phyloP scores from a whole-genome alignment of 2,797 vertebrate genomes.

The Podarcis lilfordi region DNA sequence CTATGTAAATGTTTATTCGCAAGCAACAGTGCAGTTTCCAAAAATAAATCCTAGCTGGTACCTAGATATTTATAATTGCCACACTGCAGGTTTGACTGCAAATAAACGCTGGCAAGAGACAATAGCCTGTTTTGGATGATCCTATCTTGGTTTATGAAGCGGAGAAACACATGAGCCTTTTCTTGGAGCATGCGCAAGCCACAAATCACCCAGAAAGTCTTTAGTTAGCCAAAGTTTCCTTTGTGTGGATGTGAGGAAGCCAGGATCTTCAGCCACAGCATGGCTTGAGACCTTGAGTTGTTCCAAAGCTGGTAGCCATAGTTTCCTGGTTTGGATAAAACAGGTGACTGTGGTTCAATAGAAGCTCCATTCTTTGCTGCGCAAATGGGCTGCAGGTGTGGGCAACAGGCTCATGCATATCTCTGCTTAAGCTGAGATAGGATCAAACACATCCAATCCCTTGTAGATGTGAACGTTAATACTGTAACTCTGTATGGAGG shows the following conservation, averaged over 20 bases:
- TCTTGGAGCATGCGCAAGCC: background rate
- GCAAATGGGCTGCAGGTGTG: too few relatives aligned
- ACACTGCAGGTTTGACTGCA: slow-evolving; percentile 32
- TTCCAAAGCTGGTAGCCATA: background rate
- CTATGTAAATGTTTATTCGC: slow-evolving; percentile 50
- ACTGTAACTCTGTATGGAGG: slow-evolving; percentile 40
- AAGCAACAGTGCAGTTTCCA: slow-evolving; percentile 57
- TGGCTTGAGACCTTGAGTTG: background rate
- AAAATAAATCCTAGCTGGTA: slow-evolving; percentile 49
- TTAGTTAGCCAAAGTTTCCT: background rate
- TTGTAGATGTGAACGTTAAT: slow-evolving; percentile 53
- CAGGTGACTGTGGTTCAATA: background rate
- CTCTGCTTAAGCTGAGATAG: too few relatives aligned
- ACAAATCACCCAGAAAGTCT: background rate
- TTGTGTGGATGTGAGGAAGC: background rate
- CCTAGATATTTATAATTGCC: slow-evolving; percentile 44
- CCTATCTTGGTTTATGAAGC: slow-evolving; percentile 1
- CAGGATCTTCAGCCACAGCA: background rate
- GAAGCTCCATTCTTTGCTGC: background rate
- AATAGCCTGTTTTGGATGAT: background rate
- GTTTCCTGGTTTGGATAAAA: background rate
- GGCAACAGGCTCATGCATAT: too few relatives aligned
- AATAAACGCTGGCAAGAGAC: slow-evolving; percentile 44
- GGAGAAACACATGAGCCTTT: background rate
- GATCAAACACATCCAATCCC: background rate